Evolutionary conservation across 92 coral and sea anemone genomes (phyloP).

Genomic region (Muricea muricata): DNA sequence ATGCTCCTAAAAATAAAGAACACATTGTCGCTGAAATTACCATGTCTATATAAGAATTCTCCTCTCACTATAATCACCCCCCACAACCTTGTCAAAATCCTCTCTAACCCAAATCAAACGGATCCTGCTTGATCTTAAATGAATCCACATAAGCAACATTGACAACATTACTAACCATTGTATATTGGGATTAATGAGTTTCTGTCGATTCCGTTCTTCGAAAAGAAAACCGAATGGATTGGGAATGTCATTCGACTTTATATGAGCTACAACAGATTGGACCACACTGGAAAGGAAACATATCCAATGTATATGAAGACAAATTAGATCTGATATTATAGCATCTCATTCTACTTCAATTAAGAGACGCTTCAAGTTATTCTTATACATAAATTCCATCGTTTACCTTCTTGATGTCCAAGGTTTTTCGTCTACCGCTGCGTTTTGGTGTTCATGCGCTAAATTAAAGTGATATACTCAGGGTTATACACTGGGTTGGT

Average conservation of each 20-base stretch:
- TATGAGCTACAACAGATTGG: conserved; percentile 91
- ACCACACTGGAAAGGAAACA: conserved; percentile 64
- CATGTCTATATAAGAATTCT: too few species aligned
- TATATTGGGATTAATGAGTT: conserved; percentile 81
- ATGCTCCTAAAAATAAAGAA: conserved; percentile 74
- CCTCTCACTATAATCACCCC: too few species aligned
- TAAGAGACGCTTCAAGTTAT: neutral
- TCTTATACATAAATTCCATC: too few species aligned
- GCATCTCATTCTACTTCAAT: too few species aligned
- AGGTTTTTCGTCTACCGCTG: conserved; percentile 28
- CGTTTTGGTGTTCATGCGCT: conserved; percentile 42
- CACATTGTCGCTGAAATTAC: too few species aligned
- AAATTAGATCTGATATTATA: too few species aligned
- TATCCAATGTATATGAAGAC: too few species aligned
- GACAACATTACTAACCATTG: conserved; percentile 75
- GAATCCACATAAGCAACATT: neutral
- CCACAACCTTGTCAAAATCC: neutral
- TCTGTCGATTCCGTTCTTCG: conserved; percentile 91
- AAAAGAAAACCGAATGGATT: conserved; percentile 77
- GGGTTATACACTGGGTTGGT: too few species aligned
- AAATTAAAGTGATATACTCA: too few species aligned
- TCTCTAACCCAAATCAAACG: neutral
- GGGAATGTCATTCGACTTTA: conserved; percentile 81
- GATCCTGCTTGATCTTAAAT: too few species aligned
- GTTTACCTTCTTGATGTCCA: conserved; percentile 45